A percentile compares a stretch with the other conserved stretches of the same genome.
Conservation (phyloP, 2,888 invertebrate species). For the Anarsia innoxiella region DNA sequence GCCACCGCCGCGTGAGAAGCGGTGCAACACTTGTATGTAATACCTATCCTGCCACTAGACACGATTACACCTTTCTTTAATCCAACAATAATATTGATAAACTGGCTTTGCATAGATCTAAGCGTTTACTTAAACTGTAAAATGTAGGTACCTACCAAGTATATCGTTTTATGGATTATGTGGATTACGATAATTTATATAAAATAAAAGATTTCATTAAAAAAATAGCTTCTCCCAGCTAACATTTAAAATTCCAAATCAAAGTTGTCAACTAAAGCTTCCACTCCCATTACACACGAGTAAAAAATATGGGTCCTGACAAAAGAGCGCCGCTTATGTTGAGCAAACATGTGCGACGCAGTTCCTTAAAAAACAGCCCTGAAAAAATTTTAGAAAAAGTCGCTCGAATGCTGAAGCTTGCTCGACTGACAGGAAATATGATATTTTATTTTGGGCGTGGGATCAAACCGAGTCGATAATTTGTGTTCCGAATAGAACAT, state of each 20-base stretch:
- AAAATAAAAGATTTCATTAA: too few species aligned
- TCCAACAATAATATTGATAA: too few species aligned
- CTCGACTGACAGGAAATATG: constrained; percentile 72
- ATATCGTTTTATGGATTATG: too few species aligned
- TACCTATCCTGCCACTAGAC: constrained; percentile 26
- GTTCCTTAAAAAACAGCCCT: constrained; percentile 66
- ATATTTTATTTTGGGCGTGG: constrained; percentile 75
- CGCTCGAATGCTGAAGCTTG: constrained; percentile 66
- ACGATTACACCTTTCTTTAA: constrained; percentile 38
- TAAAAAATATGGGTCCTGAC: constrained; percentile 33
- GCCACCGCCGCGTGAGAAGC: constrained; percentile 47
- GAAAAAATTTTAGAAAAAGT: constrained; percentile 58
- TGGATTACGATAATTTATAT: too few species aligned
- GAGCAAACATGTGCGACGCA: constrained; percentile 68
- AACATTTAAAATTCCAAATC: too few species aligned
- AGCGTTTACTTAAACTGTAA: constrained; percentile 41
- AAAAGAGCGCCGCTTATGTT: constrained; percentile 53
- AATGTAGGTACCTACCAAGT: constrained; percentile 24
- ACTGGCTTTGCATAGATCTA: too few species aligned
- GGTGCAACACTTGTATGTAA: constrained; percentile 54
- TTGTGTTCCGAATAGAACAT: constrained; percentile 65
- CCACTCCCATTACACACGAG: constrained; percentile 22
- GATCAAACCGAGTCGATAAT: constrained; percentile 73
- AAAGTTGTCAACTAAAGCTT: constrained; percentile 9
- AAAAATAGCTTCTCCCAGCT: too few species aligned